Evolutionary conservation across 2,113 vertebrate genomes (phyloP).

Genomic region (Pionites leucogaster): DNA sequence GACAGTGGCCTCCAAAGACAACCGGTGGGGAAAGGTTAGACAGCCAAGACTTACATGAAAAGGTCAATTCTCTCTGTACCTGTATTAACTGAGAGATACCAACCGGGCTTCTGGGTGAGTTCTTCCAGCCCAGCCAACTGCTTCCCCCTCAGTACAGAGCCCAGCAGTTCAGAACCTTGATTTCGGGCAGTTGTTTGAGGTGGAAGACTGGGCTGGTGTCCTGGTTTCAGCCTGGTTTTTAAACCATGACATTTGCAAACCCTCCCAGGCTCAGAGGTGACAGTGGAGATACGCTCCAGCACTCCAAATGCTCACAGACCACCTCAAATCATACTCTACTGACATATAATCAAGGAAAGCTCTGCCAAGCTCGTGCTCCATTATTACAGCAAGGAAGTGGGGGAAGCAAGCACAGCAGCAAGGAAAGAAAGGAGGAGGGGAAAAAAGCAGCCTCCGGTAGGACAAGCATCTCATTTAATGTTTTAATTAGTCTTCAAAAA

Average conservation of each 20-base stretch:
- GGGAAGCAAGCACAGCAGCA: neutral
- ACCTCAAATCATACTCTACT: neutral
- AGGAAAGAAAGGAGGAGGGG: neutral
- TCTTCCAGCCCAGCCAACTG: neutral
- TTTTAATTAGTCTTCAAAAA: constrained; percentile 67
- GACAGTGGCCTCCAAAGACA: neutral
- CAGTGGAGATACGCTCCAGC: neutral
- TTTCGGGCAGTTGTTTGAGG: neutral
- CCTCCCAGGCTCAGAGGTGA: neutral
- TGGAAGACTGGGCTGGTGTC: neutral
- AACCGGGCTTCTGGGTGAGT: neutral
- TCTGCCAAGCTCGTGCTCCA: neutral
- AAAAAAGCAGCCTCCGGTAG: neutral
- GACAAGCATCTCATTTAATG: constrained; percentile 53
- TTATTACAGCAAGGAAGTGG: neutral
- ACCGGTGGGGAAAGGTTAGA: neutral
- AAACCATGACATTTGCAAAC: neutral
- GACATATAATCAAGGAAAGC: constrained; percentile 33
- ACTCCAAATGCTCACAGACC: neutral
- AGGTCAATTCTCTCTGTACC: neutral
- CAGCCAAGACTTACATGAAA: neutral
- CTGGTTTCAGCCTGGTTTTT: neutral
- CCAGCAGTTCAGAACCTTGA: neutral
- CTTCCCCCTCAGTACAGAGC: fast-evolving
- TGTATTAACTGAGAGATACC: neutral